Base-by-base conservation (phyloP, 1,140 invertebrate species). In the Drosophila melanica region DNA sequence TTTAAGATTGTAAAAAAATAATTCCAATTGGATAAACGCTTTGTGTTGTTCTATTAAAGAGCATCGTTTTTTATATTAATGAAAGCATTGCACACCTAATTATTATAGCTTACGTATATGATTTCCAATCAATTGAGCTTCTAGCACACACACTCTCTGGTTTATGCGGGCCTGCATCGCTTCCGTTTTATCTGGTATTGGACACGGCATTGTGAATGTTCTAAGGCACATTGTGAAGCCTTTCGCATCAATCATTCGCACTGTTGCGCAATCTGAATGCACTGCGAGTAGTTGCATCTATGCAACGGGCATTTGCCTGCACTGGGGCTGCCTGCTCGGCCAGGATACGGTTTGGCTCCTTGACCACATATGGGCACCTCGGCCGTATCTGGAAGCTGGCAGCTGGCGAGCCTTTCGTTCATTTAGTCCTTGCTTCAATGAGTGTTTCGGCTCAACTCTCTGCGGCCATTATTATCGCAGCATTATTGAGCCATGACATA, bases 211-310 rank as follows among this genome's bases (percentile, higher is more conserved):
- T 33, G 27, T 50, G 33, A 3, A 35, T 27, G n/a, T 27, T 45
- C 20, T 27, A 50, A 48, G n/a, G 51, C 35, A 1, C 11, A 20
- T 45, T n/a, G 20, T 27, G 3, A 54, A 23, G 70, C 10, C n/a
- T 64, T 54, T 54, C 50, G 35, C 63, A 74, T 86, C 81, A 81
- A 85, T 85, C 81, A 85, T 86, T 51, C 82, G 81, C 65, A 69
- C 75, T 72, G 81, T 63, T 85, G 78, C 81, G 59, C 66, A 72
- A 51, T 42, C 57, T 84, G 67, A 77, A 73, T 80, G 81, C 75
- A 87, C 42, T 33, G 30, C 48, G 45, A 60, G 58, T 48, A 58
- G 27, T 50, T 27, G 27, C 51, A 48, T 51, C 44, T 39, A 45
- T 72, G 68, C 68, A 66, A 37, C 9, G 39, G 7, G 37, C 50